These are phyloP conservation scores for Apotomis capreana DNA, from an alignment of 2,888 invertebrate genomes.

Conservation along the genomic window DNA sequence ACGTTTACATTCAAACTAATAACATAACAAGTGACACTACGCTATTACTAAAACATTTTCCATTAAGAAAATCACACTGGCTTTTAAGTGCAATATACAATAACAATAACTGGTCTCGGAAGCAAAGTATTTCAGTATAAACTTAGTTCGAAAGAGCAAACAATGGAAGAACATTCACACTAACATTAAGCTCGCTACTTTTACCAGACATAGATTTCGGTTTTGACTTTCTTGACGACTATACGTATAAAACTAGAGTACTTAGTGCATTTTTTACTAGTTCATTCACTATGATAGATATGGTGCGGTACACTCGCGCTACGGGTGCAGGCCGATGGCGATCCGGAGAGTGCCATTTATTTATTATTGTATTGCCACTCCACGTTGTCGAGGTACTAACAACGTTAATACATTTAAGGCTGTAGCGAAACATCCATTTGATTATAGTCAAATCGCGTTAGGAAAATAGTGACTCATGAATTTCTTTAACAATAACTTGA, in stretches of 20 bases:
- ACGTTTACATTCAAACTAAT: conserved; percentile 12
- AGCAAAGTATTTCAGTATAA: conserved; percentile 25
- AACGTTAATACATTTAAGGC: background rate
- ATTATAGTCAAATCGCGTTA: too few relatives aligned
- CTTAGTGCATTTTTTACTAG: conserved; percentile 35
- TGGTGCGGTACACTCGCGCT: conserved; percentile 41
- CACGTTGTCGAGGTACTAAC: too few relatives aligned
- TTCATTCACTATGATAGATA: conserved; percentile 34
- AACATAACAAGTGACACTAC: conserved; percentile 24
- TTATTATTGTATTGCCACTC: conserved; percentile 9
- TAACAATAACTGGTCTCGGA: conserved; percentile 20
- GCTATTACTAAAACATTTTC: conserved; percentile 26
- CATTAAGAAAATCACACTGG: conserved; percentile 20
- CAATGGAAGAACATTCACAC: conserved; percentile 37
- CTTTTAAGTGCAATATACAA: conserved; percentile 19
- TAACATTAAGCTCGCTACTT: conserved; percentile 39
- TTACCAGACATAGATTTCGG: conserved; percentile 30
- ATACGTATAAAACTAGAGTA: conserved; percentile 21
- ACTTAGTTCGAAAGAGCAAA: conserved; percentile 26
- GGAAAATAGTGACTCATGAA: too few relatives aligned
- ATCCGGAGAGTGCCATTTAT: conserved; percentile 31
- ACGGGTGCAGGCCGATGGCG: conserved; percentile 32
- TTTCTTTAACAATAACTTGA: too few relatives aligned
- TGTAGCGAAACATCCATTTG: too few relatives aligned
- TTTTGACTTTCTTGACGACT: conserved; percentile 7